A percentile compares a stretch with the other conserved stretches of the same genome.
Evolutionary conservation across 2,888 invertebrate species (phyloP).

Genomic region (Caenorhabditis imperialis): DNA sequence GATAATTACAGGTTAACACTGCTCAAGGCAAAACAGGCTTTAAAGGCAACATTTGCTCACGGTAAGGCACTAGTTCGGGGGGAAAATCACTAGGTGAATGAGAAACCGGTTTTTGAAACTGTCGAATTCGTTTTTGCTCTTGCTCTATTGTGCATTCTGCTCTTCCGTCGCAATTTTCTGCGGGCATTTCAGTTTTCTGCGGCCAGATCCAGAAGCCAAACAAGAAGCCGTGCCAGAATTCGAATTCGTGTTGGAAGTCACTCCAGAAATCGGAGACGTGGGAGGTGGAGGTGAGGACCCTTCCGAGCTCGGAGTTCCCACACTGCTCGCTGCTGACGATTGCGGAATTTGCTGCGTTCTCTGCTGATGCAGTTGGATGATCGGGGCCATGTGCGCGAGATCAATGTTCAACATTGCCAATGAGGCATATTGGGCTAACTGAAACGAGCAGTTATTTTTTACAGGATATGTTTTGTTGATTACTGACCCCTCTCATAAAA

Average conservation of each 20-base stretch:
- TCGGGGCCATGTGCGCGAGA: background rate
- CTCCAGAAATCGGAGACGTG: slow-evolving; percentile 5
- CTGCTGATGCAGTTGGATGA: slow-evolving; percentile 1
- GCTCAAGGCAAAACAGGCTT: too few relatives aligned
- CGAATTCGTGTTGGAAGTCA: too few relatives aligned
- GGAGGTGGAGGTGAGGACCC: slow-evolving; percentile 8
- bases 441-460: too few relatives aligned
- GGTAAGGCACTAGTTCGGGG: slow-evolving; percentile 16
- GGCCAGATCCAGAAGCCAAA: slow-evolving; percentile 16
- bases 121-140: background rate
- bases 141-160: background rate
- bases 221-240: too few relatives aligned
- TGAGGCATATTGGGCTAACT: slow-evolving; percentile 14
- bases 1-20: too few relatives aligned
- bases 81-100: slow-evolving; percentile 22
- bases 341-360: background rate
- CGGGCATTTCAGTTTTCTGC: slow-evolving; percentile 30
- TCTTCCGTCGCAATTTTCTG: slow-evolving; percentile 32
- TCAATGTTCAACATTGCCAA: slow-evolving; percentile 27
- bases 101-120: slow-evolving; percentile 12
- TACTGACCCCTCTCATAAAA: too few relatives aligned
- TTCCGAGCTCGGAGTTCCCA: too few relatives aligned
- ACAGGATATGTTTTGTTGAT: too few relatives aligned
- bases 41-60: too few relatives aligned
- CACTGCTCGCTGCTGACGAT: slow-evolving; percentile 22